Base-by-base conservation (phyloP, 1,140 invertebrate genomes). In the Cydia splendana region DNA sequence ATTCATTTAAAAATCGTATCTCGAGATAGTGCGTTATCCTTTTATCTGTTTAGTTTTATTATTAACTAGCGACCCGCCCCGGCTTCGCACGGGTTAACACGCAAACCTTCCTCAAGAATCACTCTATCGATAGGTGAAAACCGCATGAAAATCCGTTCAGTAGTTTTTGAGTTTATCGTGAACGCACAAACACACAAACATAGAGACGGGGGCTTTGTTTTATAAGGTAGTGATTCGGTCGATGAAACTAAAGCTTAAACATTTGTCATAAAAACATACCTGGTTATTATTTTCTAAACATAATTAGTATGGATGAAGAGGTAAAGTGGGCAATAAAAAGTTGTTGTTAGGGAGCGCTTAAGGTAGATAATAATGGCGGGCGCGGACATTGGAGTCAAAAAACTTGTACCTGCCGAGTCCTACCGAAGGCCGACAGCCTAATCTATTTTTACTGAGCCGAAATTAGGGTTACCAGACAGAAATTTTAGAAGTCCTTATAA, bases 311-410 rank as follows among this genome's bases (percentile, higher is more conserved):
- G 67, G n/a, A 42, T 71, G 67, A 45, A 71, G 57, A 78, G 75
- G 42, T 74, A 79, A 65, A 65, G 51, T 65, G 67, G 48, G 75
- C 34, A 78, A 81, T 78, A 79, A 84, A 81, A 81, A 82, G 74
- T 76, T 81, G 79, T 78, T 83, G 79, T 84, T 75, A 81, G 81
- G 76, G 80, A 79, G 76, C 81, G 79, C 84, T 88, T 84, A 84
- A 80, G 79, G 76, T 75, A 79, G 81, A 82, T 85, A 85, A 84
- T 87, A 86, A 86, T 82, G 81, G n/a, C 15, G 4, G 84, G 81
- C 3, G 6, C 20, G 57, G 57, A 24, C 57, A 24, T 4, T 10
- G 18, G 57, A 62, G 57, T 62, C 67, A 10, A 71, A 69, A 69
- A 71, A 45, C 34, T 71, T 38, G 67, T 71, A 71, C 67, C 34